Base-by-base conservation (phyloP, 2,888 invertebrate species). In the Itoplectis maculator region DNA sequence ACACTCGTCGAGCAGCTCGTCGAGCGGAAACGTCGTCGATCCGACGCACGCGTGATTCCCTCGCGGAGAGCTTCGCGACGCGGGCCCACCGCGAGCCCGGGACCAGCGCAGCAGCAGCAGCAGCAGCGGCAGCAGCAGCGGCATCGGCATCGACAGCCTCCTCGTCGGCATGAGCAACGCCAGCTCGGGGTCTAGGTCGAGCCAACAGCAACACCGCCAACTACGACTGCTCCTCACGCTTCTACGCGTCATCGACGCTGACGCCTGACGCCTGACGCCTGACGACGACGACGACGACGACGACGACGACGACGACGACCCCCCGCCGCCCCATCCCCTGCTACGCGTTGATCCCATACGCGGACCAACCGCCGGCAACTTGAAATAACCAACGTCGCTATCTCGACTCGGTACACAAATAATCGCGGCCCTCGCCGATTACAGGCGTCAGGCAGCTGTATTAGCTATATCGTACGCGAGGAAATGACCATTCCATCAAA, bases 31-130 rank as follows among this genome's bases (percentile, higher is more conserved):
- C 35, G 89, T 90, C 15, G 85, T 89, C n/a, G 88, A 84, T 37
- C 86, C 87, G 20, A 88, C 89, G 75, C 90, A 90, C 84, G 90
- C 90, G 89, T 90, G 90, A 90, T 90, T 87, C 72, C n/a, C n/a
- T n/a, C n/a, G n/a, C 74, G n/a, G 45, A 61, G 15, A 56, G n/a
- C 6, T 47, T 6, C 15, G 63, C 63, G 74, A 61, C 49, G 65
- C 23, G 51, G 56, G 56, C 68, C 40, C 59, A 68, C 23, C 51
- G 37, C 51, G 23, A 75, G 59, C 65, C 66, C 74, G 74, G 79
- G 79, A 79, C 70, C 82, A 75, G 54, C 61, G 11, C 35, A 15
- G 11, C 72, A 65, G n/a, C 70, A 40, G n/a, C 40, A 68, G 29
- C 69, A 47, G 54, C 77, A 51, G 35, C 68, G 42, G n/a, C 51